These are phyloP conservation scores for Mesorhabditis belari DNA, from an alignment of 2,888 invertebrate genomes.

Conservation along the genomic window DNA sequence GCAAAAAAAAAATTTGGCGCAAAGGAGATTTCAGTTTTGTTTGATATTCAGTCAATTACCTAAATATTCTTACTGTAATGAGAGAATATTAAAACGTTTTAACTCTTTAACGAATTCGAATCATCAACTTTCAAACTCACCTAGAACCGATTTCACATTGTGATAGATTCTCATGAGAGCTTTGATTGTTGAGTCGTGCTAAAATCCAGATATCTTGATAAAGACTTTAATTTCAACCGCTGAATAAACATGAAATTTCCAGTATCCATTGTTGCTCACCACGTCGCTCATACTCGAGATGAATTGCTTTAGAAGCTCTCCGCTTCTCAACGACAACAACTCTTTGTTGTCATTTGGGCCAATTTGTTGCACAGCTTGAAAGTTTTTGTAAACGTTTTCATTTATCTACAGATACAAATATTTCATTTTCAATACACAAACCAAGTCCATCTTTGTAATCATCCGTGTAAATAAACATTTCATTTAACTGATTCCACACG, in stretches of 20 bases:
- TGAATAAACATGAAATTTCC: not conserved
- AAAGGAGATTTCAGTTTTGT: too few species aligned
- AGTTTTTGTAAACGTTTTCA: not conserved
- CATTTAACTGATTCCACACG: not conserved
- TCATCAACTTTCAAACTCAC: too few species aligned
- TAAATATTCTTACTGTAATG: too few species aligned
- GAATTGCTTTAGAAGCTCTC: not conserved
- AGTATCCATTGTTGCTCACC: not conserved
- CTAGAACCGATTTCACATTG: not conserved
- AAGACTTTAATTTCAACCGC: not conserved
- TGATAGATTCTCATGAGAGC: not conserved
- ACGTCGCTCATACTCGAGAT: not conserved
- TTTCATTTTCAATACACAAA: not conserved
- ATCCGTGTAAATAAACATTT: not conserved
- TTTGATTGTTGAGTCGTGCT: not conserved
- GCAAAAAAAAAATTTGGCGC: too few species aligned
- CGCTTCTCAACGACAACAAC: not conserved
- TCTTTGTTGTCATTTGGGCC: not conserved
- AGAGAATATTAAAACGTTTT: too few species aligned
- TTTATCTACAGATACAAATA: too few species aligned
- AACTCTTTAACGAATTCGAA: too few species aligned
- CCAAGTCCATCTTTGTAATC: not conserved
- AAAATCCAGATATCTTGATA: not conserved
- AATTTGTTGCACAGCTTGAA: not conserved
- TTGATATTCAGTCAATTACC: too few species aligned